Base-by-base conservation (phyloP, 2,888 invertebrate species). In the Dasypogon diadema region DNA sequence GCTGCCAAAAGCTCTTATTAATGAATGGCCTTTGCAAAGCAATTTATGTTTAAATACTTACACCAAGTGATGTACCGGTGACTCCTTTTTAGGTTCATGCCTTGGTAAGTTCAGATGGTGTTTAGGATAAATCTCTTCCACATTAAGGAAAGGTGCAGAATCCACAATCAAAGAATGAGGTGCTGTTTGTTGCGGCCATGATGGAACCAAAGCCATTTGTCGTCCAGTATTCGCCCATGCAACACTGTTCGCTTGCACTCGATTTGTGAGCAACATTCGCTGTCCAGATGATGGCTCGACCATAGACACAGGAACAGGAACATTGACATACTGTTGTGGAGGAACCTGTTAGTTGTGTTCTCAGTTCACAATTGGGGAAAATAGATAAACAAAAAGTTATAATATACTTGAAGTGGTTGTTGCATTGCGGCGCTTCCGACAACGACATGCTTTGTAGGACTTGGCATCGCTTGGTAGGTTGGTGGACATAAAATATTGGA, bases 401-500 rank as follows among this genome's bases (percentile, higher is more conserved):
- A 30, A 80, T 79, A 80, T 81, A 86, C 86, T 80, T 86, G 86
- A 79, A 86, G 70, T 55, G 86, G 86, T 10, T 85, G 86, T 79
- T 86, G 86, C 86, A 86, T 86, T 75, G 88, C 88, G 24, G 85
- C 83, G 68, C 87, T 87, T 54, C 89, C 89, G 54, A 88, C 89
- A 21, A 88, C 88, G 16, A 89, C 89, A 80, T 86, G 88, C 87
- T 86, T 86, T 77, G 86, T 86, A 78, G 86, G 86, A 81, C 86
- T 84, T 91, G 96, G 83, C 95, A 95, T 78, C 91, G 92, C 91
- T 88, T 96, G 96, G 83, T 97, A 95, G 18, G 93, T 92, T 51
- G 94, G 93, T 82, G 96, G 96, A 86, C 97, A 97, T 74, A 97
- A 89, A 82, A 97, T 94, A 60, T 97, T 96, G n/a, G 96, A 96